A percentile compares a stretch with the other conserved stretches of the same genome.
These are phyloP conservation scores for Pararge aegeria DNA, from an alignment of 1,140 invertebrate species.

Conservation along the genomic window DNA sequence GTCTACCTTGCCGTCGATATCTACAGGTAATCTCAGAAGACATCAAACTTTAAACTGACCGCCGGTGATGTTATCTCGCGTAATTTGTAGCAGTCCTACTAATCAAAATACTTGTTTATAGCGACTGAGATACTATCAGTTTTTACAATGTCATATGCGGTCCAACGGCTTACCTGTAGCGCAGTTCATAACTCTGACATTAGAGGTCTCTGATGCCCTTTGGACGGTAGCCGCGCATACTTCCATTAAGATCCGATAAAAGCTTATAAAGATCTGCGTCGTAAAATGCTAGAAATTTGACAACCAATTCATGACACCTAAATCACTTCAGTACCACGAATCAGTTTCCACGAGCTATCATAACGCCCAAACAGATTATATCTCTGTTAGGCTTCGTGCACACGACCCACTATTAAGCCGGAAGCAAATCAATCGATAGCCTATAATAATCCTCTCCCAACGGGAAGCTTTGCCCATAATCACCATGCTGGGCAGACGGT, in stretches of 20 bases:
- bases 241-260: constrained; percentile 18
- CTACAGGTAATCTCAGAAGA: background rate
- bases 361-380: background rate
- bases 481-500: too few relatives aligned
- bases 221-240: constrained; percentile 17
- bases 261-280: constrained; percentile 12
- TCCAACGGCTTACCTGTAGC: constrained; percentile 44
- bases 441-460: too few relatives aligned
- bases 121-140: constrained; percentile 52
- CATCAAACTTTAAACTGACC: constrained; percentile 9
- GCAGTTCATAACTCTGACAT: constrained; percentile 43
- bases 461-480: too few relatives aligned
- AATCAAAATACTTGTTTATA: constrained; percentile 74
- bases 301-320: constrained; percentile 10
- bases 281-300: constrained; percentile 18
- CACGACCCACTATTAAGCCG: too few relatives aligned
- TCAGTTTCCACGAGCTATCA: background rate
- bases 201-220: constrained; percentile 33
- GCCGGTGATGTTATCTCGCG: constrained; percentile 47
- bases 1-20: background rate
- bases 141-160: constrained; percentile 50
- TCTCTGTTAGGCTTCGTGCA: background rate
- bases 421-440: background rate
- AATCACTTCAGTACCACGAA: constrained; percentile 1
- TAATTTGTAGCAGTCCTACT: constrained; percentile 59